Evolutionary conservation across 2,113 vertebrate genomes (phyloP).

Genomic region (Cyprinus carpio): DNA sequence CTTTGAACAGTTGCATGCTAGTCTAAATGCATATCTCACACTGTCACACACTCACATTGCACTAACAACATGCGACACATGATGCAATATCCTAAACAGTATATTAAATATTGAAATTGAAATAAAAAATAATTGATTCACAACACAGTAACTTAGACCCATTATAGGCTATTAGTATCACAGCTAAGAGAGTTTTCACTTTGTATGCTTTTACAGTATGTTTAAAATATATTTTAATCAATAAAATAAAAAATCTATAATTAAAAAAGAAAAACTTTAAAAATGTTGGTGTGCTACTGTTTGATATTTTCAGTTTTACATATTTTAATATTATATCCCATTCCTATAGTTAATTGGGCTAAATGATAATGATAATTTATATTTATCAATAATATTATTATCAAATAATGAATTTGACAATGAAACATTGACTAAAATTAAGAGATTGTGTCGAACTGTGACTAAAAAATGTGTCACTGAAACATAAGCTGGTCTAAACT

Average conservation of each 20-base stretch:
- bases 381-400: too few species aligned
- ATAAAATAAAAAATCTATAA: neutral
- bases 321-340: neutral
- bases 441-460: neutral
- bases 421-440: too few species aligned
- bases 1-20: neutral
- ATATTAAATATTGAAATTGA: neutral
- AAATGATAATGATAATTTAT: too few species aligned
- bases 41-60: neutral
- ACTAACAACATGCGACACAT: neutral
- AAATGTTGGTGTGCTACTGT: neutral
- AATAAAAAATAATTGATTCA: neutral
- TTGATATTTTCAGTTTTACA: too few species aligned
- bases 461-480: neutral
- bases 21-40: neutral
- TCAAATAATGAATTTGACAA: too few species aligned
- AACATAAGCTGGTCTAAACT: neutral
- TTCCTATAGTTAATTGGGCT: too few species aligned
- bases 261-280: neutral
- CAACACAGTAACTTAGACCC: neutral
- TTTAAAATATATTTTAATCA: neutral
- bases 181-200: neutral
- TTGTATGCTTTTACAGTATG: neutral
- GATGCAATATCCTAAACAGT: neutral
- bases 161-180: neutral